Evolutionary conservation across 2,113 vertebrate species (phyloP), one percentile per base, ranked within the genome.

Genomic region (Silurus glanis): DNA sequence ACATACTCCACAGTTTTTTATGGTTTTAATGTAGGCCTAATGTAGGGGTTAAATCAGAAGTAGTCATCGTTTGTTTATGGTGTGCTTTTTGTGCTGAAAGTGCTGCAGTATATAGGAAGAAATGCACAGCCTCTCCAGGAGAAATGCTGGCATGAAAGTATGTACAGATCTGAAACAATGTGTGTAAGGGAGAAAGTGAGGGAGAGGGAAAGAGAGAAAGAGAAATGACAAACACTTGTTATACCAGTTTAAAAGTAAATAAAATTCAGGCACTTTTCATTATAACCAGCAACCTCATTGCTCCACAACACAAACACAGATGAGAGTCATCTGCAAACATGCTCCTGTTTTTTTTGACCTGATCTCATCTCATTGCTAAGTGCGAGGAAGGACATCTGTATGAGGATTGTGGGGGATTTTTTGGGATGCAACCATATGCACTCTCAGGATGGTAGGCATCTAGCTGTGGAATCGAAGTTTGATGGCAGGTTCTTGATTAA

Each of bases 401-500:
- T 51, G 45, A 45, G 72, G 59, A 80, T 25, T 87, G 66, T 85
- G 49, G 37, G 58, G 72, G 37, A 79, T 87, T 84, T 67, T 74
- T 80, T 37, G 37, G 19, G 76, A 87, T 72, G 12, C 53, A 45
- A 80, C 82, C 69, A 69, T 76, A 59, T 67, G 51, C 21, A 62
- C n/a, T 84, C 28, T 56, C 25, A 67, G 47, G 61, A 74, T 75
- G 67, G 66, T 85, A 75, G n/a, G 47, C 19, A 21, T 16, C 1
- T 80, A 67, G 84, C 37, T 83, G 49, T 72, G 58, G 80, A 45
- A 85, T 37, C 49, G 72, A 45, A 45, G 45, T 80, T 79, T 79
- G 80, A 83, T 89, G 84, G 61, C 82, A 86, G 37, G 58, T 84
- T 83, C 80, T 83, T 89, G 89, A 91, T 91, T 82, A 90, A 90